Evolutionary conservation across 1,140 invertebrate species (phyloP), one percentile per base, ranked within the genome.

Genomic region (Dryas iulia): DNA sequence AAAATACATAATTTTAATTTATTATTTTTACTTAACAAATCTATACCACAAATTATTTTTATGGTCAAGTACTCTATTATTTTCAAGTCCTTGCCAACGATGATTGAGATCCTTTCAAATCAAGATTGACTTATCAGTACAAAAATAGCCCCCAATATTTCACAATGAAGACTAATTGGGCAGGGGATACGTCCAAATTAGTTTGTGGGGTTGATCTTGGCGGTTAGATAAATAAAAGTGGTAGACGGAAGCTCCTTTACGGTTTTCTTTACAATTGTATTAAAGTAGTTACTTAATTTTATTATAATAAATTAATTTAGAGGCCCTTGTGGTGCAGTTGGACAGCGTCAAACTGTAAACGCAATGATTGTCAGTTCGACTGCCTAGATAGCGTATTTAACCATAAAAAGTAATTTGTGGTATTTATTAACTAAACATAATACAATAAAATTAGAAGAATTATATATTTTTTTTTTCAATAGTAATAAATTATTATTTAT

Each of bases 131-230:
- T 53, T 52, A 53, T 62, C 47, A 31, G 60, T 54, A 47, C 47
- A 62, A 53, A 54, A 53, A 10, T 25, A 28, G 30, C 24, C 47
- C 47, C 11, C 39, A 62, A 62, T 62, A 62, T 47, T 62, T 52
- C 11, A 52, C 47, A 62, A 62, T 53, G 26, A 53, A 18, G 28
- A 62, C 60, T 62, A 62, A 62, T 62, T 62, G 60, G 60, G 26
- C 47, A 11, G 60, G 60, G 60, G 60, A n/a, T 62, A 7, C 6
- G 47, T n/a, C 18, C 47, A 62, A 62, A 62, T 62, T 62, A 54
- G 47, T 62, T 62, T 62, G 60, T 62, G 60, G 47, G 47, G 60
- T 62, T 54, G 47, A 53, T 52, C 39, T 25, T 11, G 47, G 31
- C 47, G 26, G 10, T 53, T 23, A 62, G 60, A 62, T 39, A 53